These are phyloP conservation scores for Tetramorium bicarinatum DNA, from an alignment of 2,888 invertebrate species.

Conservation along the genomic window DNA sequence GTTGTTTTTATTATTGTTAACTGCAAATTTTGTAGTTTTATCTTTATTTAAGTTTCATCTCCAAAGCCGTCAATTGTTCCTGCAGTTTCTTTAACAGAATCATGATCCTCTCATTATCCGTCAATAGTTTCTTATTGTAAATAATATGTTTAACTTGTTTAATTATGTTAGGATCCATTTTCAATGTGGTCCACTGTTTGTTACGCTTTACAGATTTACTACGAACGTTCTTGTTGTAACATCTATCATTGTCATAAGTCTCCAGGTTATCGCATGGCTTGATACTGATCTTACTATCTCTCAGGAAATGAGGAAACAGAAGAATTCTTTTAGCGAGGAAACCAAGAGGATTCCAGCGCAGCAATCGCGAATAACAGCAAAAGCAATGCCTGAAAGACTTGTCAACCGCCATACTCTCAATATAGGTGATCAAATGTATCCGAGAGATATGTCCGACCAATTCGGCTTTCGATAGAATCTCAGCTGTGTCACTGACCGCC, in stretches of 20 bases:
- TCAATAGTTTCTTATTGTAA: conserved; percentile 65
- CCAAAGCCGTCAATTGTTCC: conserved; percentile 81
- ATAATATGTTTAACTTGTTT: conserved; percentile 87
- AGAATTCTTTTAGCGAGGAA: conserved; percentile 88
- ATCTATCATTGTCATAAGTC: not conserved
- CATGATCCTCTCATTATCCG: conserved; percentile 73
- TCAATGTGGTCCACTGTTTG: conserved; percentile 61
- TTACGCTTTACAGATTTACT: conserved; percentile 48
- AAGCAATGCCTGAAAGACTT: conserved; percentile 59
- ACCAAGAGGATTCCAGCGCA: conserved; percentile 85
- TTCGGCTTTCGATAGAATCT: conserved; percentile 93
- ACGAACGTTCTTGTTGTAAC: conserved; percentile 51
- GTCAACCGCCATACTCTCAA: conserved; percentile 91
- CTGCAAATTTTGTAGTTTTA: conserved; percentile 58
- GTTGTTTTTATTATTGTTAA: conserved; percentile 77
- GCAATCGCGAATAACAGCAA: conserved; percentile 77
- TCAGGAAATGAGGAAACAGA: conserved; percentile 90
- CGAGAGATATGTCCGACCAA: conserved; percentile 92
- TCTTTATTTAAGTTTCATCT: conserved; percentile 27
- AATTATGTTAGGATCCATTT: conserved; percentile 89
- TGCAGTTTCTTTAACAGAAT: conserved; percentile 87
- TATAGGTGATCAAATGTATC: conserved; percentile 91
- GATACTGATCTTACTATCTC: conserved; percentile 85
- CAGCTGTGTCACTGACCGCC: conserved; percentile 94
- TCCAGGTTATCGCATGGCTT: not conserved